Evolutionary conservation across 1,140 invertebrate species (phyloP), one percentile per base, ranked within the genome.

Genomic region (Carcinoscorpius rotundicauda): DNA sequence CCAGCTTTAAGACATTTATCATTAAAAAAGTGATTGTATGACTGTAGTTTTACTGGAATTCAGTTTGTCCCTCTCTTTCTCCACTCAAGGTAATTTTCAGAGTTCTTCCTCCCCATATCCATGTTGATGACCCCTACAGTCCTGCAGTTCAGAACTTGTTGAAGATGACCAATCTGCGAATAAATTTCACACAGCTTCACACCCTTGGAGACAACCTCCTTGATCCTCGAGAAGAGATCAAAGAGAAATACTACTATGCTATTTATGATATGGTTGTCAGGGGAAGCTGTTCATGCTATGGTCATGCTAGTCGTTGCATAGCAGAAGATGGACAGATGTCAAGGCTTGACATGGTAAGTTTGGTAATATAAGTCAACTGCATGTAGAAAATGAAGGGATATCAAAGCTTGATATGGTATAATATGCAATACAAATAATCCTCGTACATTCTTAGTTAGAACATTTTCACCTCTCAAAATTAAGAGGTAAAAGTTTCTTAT

Each of bases 221-320:
- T 51, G 92, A 96, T 75, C 87, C 85, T 72, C 79, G 88, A 68
- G 75, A 83, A 58, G 89, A 93, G 79, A 92, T 93, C 72, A 86
- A 88, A 69, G 89, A 97, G 78, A 98, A 98, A 78, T 98, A 98
- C 77, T 98, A 97, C 76, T 98, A 98, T 77, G 84, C 91, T 52
- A 87, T 98, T 66, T 91, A 88, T 73, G 91, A 97, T 73, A 96
- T 99, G 91, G 88, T 95, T 5, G 93, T 99, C 0, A 82, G 96
- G 71, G 97, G 97, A 3, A 97, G 93, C 10, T 99, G 97, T 77
- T 98, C 96, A 0, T 99, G 97, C 76, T 98, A 99, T 76, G 97
- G 97, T 10, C 97, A 99, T 76, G 97, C 97, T 5, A 92, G 89
- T 9, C 83, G 87, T 58, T 99, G 97, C 80, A 78, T 98, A 50